Base-by-base conservation (phyloP, 35 echinoderm and acorn worm genomes). In the Apostichopus japonicus region DNA sequence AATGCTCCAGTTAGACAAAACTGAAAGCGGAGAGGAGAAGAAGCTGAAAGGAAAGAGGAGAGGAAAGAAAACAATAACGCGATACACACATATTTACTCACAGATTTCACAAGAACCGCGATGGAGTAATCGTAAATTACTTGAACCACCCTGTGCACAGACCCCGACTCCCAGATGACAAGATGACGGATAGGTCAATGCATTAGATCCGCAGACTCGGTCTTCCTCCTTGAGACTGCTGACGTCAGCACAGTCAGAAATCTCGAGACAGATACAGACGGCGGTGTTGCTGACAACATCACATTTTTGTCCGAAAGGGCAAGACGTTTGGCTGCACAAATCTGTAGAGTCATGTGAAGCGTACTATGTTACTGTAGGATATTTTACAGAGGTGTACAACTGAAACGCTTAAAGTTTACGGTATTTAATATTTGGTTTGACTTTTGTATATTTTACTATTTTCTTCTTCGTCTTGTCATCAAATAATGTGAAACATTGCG, bases 301-400 rank as follows among this genome's bases (percentile, higher is more conserved):
- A 72, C 86, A 89, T 73, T 89, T 89, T 23, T 51, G 25, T n/a
- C 19, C 86, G 86, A 89, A 72, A 14, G 61, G 62, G 16, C 86
- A 89, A 16, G 44, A 24, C 61, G 3, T 89, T 25, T 57, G 23
- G 17, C 59, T n/a, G 27, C 67, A 73, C 62, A 89, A 0, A 52
- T 6, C 86, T 89, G 8, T 65, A 19, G 6, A 89, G 33, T 44
- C 33, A 89, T 54, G 10, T 56, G 8, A 82, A 82, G 4, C 17
- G n/a, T 75, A 75, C 15, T 21, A 75, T 21, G 33, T 44, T 44
- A 44, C 33, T 44, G 33, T 44, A 3, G 33, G 2, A 44, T 44
- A 44, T 44, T 44, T 44, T 3, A 44, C 33, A 44, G 33, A n/a
- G n/a, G n/a, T n/a, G n/a, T n/a, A n/a, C n/a, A n/a, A n/a, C n/a